Percentiles rank a stretch among this genome's conserved stretches.
These are phyloP conservation scores for Tolypeutes matacus DNA, from an alignment of 2,797 vertebrate species.

Conservation along the genomic window DNA sequence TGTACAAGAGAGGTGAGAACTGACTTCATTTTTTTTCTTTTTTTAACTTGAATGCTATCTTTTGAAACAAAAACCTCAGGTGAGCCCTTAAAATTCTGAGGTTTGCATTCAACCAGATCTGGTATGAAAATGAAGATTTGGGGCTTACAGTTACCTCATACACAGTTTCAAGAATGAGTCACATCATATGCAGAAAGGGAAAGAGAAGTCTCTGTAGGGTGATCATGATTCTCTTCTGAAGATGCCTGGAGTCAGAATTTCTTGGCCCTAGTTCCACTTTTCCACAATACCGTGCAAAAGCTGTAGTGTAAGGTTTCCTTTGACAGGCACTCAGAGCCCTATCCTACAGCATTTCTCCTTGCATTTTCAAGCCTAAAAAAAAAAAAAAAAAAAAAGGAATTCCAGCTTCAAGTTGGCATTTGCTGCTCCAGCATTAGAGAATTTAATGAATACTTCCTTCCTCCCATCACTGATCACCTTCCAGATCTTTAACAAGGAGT, in stretches of 20 bases:
- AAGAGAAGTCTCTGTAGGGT: constrained; percentile 64
- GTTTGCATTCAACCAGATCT: constrained; percentile 54
- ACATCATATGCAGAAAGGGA: constrained; percentile 65
- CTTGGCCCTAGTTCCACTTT: not conserved
- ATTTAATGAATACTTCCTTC: constrained; percentile 11
- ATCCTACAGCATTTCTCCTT: not conserved
- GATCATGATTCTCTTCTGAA: not conserved
- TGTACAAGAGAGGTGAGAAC: no score
- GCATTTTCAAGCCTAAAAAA: constrained; percentile 33
- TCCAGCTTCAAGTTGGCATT: constrained; percentile 42
- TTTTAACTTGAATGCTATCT: constrained; percentile 76
- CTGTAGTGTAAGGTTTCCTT: not conserved
- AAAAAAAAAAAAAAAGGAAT: not conserved
- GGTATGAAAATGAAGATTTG: constrained; percentile 51
- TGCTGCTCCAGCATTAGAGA: constrained; percentile 34
- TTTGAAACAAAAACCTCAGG: constrained; percentile 73
- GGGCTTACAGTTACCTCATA: constrained; percentile 74
- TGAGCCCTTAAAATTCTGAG: constrained; percentile 69
- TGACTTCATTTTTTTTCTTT: no score
- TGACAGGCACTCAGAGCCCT: not conserved
- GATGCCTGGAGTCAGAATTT: not conserved
- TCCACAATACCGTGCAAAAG: not conserved
- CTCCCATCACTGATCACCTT: not conserved
- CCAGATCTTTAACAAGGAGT: constrained; percentile 60
- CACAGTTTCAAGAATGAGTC: constrained; percentile 82